phyloP scores from a whole-genome alignment of 2,888 invertebrate species.

The Pandemis corylana region DNA sequence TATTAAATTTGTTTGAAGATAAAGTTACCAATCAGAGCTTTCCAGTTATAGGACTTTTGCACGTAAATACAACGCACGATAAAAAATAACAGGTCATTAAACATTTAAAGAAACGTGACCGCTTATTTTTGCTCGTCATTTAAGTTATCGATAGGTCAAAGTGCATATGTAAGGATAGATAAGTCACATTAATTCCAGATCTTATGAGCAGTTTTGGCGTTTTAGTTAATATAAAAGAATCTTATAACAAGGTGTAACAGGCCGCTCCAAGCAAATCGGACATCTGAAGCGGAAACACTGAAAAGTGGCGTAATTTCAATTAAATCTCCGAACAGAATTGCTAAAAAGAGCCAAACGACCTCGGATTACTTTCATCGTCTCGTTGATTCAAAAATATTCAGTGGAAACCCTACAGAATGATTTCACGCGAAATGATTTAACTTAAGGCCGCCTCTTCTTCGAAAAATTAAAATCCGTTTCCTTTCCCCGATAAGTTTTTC shows the following conservation, averaged over 20 bases:
- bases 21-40: too few relatives aligned
- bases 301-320: conserved; percentile 31
- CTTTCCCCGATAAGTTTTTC: conserved; percentile 63
- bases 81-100: too few relatives aligned
- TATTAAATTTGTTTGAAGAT: too few relatives aligned
- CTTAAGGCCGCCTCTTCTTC: conserved; percentile 64
- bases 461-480: conserved; percentile 69
- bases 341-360: conserved; percentile 53
- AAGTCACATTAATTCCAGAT: too few relatives aligned
- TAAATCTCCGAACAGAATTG: conserved; percentile 43
- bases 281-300: conserved; percentile 12
- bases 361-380: conserved; percentile 58
- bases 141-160: too few relatives aligned
- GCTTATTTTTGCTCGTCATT: too few relatives aligned
- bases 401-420: conserved; percentile 70
- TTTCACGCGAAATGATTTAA: conserved; percentile 77
- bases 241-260: neutral
- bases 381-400: conserved; percentile 63
- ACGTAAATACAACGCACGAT: too few relatives aligned
- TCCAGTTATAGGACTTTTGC: too few relatives aligned
- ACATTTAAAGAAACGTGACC: too few relatives aligned
- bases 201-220: too few relatives aligned
- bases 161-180: too few relatives aligned
- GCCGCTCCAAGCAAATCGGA: conserved; percentile 7
- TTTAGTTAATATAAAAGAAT: too few relatives aligned